phyloP scores from a whole-genome alignment of 2,797 vertebrate genomes.

The Amniataba percoides region DNA sequence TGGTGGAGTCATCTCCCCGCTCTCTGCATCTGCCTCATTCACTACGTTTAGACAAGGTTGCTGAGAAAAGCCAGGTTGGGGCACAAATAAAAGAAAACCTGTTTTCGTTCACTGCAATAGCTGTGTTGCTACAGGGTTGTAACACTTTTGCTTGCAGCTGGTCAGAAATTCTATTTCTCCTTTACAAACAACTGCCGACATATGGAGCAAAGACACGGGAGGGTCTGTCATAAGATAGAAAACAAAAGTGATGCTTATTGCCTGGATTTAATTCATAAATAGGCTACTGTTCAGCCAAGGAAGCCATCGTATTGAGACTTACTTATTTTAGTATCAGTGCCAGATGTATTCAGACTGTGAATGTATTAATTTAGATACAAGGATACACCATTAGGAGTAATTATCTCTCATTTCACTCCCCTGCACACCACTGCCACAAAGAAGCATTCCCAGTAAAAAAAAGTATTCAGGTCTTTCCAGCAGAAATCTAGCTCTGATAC shows the following conservation, averaged over 20 bases:
- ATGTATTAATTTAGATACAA: conserved; percentile 21
- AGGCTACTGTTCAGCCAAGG: not conserved
- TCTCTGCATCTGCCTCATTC: conserved; percentile 24
- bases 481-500: not conserved
- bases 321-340: conserved; percentile 11
- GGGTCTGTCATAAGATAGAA: not conserved
- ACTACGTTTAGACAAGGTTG: conserved; percentile 12
- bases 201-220: not conserved
- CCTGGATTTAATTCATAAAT: not conserved
- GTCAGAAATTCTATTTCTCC: not conserved
- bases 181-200: not conserved
- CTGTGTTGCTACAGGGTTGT: not conserved
- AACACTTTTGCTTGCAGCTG: not conserved
- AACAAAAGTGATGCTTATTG: conserved; percentile 5
- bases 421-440: not conserved
- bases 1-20: conserved; percentile 38
- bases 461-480: not conserved
- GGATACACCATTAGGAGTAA: conserved; percentile 25
- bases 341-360: conserved; percentile 6
- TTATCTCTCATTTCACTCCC: not conserved
- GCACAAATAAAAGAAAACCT: not conserved
- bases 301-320: not conserved
- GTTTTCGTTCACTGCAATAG: not conserved
- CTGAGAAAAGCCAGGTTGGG: conserved; percentile 8
- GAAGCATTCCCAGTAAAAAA: not conserved